phyloP scores from a whole-genome alignment of 2,888 invertebrate species.

The Napeogenes sylphis region DNA sequence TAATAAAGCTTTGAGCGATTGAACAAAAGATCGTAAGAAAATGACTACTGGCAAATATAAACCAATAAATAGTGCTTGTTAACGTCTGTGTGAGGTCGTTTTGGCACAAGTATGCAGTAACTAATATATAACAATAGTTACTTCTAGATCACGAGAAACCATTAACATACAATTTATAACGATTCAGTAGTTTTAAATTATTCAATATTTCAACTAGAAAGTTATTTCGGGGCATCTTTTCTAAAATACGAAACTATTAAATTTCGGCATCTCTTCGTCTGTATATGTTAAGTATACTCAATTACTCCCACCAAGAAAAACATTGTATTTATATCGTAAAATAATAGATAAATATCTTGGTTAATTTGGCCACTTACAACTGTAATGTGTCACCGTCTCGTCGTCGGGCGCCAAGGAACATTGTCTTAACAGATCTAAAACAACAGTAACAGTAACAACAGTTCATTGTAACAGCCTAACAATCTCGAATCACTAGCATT shows the following conservation, averaged over 20 bases:
- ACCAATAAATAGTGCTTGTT: neutral
- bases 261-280: neutral
- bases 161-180: slow-evolving; percentile 24
- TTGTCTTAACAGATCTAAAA: no score
- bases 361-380: no score
- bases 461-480: no score
- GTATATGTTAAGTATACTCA: neutral
- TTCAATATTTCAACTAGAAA: slow-evolving; percentile 16
- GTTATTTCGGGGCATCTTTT: slow-evolving; percentile 9
- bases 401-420: no score
- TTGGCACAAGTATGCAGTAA: slow-evolving; percentile 14
- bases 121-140: slow-evolving; percentile 7
- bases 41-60: neutral
- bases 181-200: slow-evolving; percentile 14
- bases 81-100: slow-evolving; percentile 10
- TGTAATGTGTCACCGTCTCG: no score
- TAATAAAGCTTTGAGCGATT: no score
- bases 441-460: no score
- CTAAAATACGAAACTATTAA: neutral
- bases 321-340: no score
- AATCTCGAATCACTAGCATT: no score
- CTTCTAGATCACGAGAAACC: slow-evolving; percentile 14
- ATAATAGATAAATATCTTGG: no score
- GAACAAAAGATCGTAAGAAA: no score
- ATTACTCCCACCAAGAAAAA: neutral